Percentiles rank a stretch among this genome's conserved stretches.
Evolutionary conservation across 2,113 vertebrate species (phyloP).

Genomic region (Sphaerodactylus townsendi): DNA sequence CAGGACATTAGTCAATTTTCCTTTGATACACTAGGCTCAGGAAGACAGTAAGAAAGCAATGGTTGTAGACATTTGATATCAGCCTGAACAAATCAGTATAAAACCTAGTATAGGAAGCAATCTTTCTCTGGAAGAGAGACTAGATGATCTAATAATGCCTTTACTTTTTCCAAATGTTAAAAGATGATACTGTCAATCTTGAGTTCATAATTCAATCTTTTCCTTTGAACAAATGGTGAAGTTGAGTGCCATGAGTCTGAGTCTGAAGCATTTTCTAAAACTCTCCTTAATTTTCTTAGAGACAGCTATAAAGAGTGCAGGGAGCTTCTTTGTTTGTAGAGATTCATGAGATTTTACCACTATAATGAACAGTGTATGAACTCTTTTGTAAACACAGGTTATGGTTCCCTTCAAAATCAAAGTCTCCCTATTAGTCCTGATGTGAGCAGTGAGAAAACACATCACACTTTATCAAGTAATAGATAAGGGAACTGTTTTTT

Average conservation of each 20-base stretch:
- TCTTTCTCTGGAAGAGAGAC: background rate
- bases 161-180: background rate
- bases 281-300: background rate
- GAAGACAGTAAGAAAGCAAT: background rate
- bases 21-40: background rate
- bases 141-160: constrained; percentile 8
- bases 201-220: constrained; percentile 15
- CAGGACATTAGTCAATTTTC: background rate
- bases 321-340: background rate
- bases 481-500: constrained; percentile 26
- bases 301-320: background rate
- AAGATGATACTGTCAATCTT: background rate
- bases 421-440: background rate
- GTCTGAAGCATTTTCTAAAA: background rate
- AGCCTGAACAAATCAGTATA: background rate
- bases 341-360: background rate
- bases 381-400: background rate
- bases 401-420: background rate
- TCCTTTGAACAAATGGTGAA: background rate
- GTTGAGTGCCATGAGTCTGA: background rate
- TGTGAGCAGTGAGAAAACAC: constrained; percentile 8
- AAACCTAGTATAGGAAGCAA: constrained; percentile 1
- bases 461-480: constrained; percentile 38
- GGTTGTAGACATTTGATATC: background rate
- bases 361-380: background rate